phyloP scores from a whole-genome alignment of 2,888 invertebrate genomes.

The Pycnomerus fuliginosus region DNA sequence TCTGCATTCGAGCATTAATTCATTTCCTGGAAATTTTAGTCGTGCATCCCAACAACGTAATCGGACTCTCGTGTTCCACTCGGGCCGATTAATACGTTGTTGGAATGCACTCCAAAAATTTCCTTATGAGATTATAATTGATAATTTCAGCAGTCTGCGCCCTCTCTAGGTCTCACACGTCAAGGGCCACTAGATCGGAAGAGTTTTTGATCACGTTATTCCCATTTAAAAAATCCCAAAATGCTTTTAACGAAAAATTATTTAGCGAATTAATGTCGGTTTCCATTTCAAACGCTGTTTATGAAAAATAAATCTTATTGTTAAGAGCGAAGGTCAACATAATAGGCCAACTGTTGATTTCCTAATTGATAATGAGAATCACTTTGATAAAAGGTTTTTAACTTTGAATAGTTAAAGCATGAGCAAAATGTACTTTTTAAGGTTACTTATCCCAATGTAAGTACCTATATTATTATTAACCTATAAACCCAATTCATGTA shows the following conservation, averaged over 20 bases:
- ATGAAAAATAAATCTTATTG: constrained; percentile 7
- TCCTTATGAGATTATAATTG: no score
- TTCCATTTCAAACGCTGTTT: background rate
- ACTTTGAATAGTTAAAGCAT: constrained; percentile 7
- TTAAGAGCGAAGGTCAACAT: constrained; percentile 14
- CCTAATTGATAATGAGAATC: constrained; percentile 15
- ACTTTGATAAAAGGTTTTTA: constrained; percentile 9
- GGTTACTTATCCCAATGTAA: constrained; percentile 2
- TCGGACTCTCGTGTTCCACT: no score
- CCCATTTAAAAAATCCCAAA: no score
- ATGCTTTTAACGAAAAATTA: background rate
- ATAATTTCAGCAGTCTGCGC: no score
- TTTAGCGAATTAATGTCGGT: background rate
- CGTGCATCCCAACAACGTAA: no score
- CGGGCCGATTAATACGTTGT: no score
- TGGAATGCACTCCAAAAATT: no score
- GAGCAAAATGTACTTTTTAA: constrained; percentile 8
- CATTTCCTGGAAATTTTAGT: no score
- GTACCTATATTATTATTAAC: constrained; percentile 4
- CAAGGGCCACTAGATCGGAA: no score
- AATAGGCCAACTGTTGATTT: constrained; percentile 9
- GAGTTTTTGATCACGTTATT: no score
- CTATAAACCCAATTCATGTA: background rate
- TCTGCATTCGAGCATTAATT: no score
- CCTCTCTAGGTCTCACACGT: no score